Conservation (phyloP, 2,797 vertebrate genomes). For the Melanogrammus aeglefinus region DNA sequence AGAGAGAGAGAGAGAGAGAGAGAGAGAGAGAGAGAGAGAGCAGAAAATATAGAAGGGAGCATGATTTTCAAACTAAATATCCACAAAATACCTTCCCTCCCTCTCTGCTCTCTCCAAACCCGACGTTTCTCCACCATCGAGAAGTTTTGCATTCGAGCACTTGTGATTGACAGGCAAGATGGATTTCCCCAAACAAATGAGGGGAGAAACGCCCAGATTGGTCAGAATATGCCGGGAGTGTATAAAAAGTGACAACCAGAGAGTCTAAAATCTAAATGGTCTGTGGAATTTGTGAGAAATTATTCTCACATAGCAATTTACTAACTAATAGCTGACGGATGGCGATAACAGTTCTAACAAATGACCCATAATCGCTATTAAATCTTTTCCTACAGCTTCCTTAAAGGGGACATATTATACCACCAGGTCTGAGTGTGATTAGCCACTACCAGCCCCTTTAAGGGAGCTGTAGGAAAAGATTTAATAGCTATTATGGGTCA, state of each 20-base stretch:
- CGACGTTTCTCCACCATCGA: neutral
- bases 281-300: neutral
- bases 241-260: no score
- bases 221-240: neutral
- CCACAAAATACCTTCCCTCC: neutral
- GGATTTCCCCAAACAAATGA: neutral
- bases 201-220: neutral
- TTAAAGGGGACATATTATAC: no score
- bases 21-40: no score
- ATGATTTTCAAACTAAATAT: neutral
- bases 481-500: no score
- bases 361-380: neutral
- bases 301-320: neutral
- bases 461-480: no score
- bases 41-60: neutral
- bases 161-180: neutral
- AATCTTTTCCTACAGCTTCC: neutral
- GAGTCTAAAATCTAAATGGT: neutral
- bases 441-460: no score
- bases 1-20: conserved; percentile 30
- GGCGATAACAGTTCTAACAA: neutral
- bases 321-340: neutral
- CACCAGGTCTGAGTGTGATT: no score
- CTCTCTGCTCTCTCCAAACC: neutral
- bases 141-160: neutral